These are phyloP conservation scores for Herminia tarsipennalis DNA, from an alignment of 2,888 invertebrate species.

Conservation along the genomic window DNA sequence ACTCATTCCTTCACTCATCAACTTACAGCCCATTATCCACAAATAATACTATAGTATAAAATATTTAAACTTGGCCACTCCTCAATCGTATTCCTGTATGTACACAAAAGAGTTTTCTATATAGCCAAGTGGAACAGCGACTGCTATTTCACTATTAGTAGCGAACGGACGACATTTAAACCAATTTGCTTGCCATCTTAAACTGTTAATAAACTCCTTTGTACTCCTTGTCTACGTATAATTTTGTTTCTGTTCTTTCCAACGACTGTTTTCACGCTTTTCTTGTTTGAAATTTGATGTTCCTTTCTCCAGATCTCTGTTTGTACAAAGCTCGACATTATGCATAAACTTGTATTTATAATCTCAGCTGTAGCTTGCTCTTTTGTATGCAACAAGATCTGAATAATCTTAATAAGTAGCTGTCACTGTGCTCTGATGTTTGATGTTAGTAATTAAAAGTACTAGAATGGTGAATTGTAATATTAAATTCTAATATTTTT, in stretches of 20 bases:
- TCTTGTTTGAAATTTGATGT: slow-evolving; percentile 8
- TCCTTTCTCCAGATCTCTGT: neutral
- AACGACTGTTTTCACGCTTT: neutral
- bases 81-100: neutral
- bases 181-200: slow-evolving; percentile 42
- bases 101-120: neutral
- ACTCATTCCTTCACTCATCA: too few relatives aligned
- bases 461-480: too few relatives aligned
- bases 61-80: neutral
- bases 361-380: neutral
- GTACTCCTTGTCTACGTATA: slow-evolving; percentile 13
- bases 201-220: slow-evolving; percentile 38
- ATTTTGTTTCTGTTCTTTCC: slow-evolving; percentile 9
- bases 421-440: too few relatives aligned
- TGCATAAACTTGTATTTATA: neutral
- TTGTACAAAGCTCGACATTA: neutral
- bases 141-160: slow-evolving; percentile 11
- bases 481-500: too few relatives aligned
- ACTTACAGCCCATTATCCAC: too few relatives aligned
- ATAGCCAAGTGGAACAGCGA: slow-evolving; percentile 11
- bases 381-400: slow-evolving; percentile 1
- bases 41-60: too few relatives aligned
- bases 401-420: neutral
- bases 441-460: too few relatives aligned
- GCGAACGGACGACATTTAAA: slow-evolving; percentile 33